Conservation (phyloP, 2,888 invertebrate genomes). For the Leucophora obtusa region DNA sequence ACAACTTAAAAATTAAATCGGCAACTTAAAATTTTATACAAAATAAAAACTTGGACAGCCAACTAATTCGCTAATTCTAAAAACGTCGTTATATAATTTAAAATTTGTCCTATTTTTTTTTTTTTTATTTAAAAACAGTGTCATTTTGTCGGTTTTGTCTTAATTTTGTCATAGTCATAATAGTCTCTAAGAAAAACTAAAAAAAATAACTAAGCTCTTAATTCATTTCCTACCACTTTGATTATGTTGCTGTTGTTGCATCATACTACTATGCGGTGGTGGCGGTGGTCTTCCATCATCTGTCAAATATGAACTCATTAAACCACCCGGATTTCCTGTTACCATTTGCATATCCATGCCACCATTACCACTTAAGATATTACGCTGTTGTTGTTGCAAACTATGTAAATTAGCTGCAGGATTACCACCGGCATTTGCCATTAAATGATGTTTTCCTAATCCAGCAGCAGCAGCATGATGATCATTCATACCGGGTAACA, state of each 20-base stretch:
- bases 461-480: slow-evolving; percentile 65
- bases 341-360: slow-evolving; percentile 70
- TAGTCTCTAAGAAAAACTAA: slow-evolving; percentile 20
- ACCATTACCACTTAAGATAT: slow-evolving; percentile 70
- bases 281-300: slow-evolving; percentile 86
- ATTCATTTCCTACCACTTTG: slow-evolving; percentile 53
- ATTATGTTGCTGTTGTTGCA: slow-evolving; percentile 72
- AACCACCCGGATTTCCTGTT: slow-evolving; percentile 57
- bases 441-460: slow-evolving; percentile 72
- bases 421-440: slow-evolving; percentile 53
- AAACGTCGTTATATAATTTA: no score
- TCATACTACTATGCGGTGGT: slow-evolving; percentile 86
- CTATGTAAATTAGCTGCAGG: slow-evolving; percentile 54
- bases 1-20: neutral
- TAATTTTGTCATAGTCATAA: no score
- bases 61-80: no score
- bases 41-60: no score
- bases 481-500: slow-evolving; percentile 72
- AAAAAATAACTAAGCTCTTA: slow-evolving; percentile 1
- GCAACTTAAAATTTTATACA: no score
- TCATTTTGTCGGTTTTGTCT: no score
- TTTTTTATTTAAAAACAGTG: no score
- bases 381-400: slow-evolving; percentile 57
- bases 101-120: no score
- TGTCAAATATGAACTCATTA: slow-evolving; percentile 70